Conservation (phyloP, 2,113 vertebrate species). For the Aegithalos caudatus region DNA sequence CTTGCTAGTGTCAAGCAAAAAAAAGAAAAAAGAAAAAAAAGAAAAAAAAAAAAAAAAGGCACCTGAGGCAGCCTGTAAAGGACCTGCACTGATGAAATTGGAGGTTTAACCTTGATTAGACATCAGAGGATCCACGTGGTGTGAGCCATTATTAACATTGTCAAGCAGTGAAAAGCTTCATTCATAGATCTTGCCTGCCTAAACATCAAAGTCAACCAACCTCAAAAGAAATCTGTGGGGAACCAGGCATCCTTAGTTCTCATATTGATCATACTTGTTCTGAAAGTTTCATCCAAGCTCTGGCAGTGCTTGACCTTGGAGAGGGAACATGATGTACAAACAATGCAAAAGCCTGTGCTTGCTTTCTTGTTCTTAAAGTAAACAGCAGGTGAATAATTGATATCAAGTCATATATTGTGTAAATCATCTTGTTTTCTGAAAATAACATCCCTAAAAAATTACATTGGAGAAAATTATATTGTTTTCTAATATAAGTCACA, state of each 20-base stretch:
- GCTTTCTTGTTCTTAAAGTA: not conserved
- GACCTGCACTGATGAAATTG: not conserved
- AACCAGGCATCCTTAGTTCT: not conserved
- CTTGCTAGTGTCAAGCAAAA: not conserved
- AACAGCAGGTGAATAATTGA: not conserved
- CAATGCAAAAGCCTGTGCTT: not conserved
- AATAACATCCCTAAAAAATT: not conserved
- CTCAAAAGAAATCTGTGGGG: constrained; percentile 42
- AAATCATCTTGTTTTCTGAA: not conserved
- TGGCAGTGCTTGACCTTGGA: constrained; percentile 15
- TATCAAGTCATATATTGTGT: not conserved
- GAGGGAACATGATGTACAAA: not conserved
- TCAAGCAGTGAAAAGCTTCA: constrained; percentile 21
- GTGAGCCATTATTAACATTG: not conserved
- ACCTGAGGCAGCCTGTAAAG: not conserved
- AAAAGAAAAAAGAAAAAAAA: not conserved
- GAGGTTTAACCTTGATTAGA: constrained; percentile 41
- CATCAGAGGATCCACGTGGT: not conserved
- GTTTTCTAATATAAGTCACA: not conserved
- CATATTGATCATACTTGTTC: constrained; percentile 6
- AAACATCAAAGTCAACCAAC: constrained; percentile 36
- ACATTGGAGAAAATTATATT: not conserved
- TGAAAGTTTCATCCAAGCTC: not conserved
- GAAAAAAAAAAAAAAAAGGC: not conserved
- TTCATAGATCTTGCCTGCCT: constrained; percentile 13